These are phyloP conservation scores for Xestia ashworthii DNA, from an alignment of 2,888 invertebrate genomes.

Conservation along the genomic window DNA sequence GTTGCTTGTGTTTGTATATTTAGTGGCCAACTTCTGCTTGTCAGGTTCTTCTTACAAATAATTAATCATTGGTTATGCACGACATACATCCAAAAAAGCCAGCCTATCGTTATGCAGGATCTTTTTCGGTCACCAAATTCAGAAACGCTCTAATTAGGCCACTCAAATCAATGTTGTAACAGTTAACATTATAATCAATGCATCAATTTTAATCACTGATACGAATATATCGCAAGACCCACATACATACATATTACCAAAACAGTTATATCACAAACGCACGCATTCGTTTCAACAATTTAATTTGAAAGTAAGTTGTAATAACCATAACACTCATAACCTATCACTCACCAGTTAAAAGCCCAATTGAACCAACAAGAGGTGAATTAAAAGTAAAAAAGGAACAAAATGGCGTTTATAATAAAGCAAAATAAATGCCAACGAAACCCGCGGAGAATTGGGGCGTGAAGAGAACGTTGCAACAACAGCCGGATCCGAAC, in stretches of 20 bases:
- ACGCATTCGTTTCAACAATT: conserved; percentile 54
- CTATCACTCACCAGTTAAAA: conserved; percentile 62
- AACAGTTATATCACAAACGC: conserved; percentile 64
- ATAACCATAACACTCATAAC: conserved; percentile 52
- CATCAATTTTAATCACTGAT: conserved; percentile 54
- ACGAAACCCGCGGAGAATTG: conserved; percentile 79
- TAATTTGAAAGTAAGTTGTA: conserved; percentile 65
- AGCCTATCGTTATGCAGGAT: conserved; percentile 23
- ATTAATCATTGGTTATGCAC: not conserved
- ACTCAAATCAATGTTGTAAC: conserved; percentile 39
- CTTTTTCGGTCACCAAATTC: conserved; percentile 40
- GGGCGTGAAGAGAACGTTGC: conserved; percentile 85
- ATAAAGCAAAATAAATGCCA: conserved; percentile 79
- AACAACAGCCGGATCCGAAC: conserved; percentile 79
- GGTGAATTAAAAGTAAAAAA: conserved; percentile 60
- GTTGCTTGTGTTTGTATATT: conserved; percentile 4
- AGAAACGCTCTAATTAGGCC: conserved; percentile 19
- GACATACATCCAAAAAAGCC: not conserved
- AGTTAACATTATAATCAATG: conserved; percentile 46
- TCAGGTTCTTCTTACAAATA: not conserved
- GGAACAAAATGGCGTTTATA: conserved; percentile 54
- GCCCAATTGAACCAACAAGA: conserved; percentile 63
- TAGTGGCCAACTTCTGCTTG: not conserved
- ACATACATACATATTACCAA: conserved; percentile 40
- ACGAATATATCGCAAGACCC: conserved; percentile 46